A percentile compares a stretch with the other conserved stretches of the same genome.
Evolutionary conservation across 2,888 invertebrate genomes (phyloP).

Genomic region (Abrostola tripartita): DNA sequence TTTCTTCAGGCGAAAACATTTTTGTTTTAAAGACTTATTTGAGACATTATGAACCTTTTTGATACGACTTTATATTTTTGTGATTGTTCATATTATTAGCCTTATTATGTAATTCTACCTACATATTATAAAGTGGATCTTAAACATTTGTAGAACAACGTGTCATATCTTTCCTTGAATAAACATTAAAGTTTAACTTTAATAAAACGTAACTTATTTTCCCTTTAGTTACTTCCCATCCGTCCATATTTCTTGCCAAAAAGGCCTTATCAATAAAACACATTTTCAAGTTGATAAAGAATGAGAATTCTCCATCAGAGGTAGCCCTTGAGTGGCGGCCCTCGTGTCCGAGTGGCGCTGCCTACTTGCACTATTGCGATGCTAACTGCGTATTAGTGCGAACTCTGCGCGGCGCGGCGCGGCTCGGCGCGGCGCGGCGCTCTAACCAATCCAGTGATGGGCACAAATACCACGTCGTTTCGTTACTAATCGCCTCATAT

Average conservation of each 20-base stretch:
- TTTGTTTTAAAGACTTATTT: no score
- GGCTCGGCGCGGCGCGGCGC: neutral
- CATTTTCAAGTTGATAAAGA: neutral
- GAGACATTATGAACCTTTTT: no score
- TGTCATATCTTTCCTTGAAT: no score
- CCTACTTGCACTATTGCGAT: slow-evolving; percentile 35
- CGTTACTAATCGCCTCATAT: slow-evolving; percentile 24
- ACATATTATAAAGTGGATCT: no score
- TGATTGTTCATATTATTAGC: no score
- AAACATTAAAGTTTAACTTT: no score
- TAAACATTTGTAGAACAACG: no score
- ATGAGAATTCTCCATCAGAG: neutral
- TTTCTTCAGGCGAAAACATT: no score
- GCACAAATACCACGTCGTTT: slow-evolving; percentile 18
- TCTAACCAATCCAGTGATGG: slow-evolving; percentile 26
- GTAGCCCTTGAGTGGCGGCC: slow-evolving; percentile 31
- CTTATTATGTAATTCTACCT: no score
- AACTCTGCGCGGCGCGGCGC: neutral
- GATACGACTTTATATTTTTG: no score
- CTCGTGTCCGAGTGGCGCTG: slow-evolving; percentile 29
- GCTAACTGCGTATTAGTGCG: slow-evolving; percentile 33
- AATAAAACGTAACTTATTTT: no score
- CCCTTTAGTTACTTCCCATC: no score
- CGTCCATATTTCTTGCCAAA: neutral
- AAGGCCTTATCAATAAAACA: neutral